Conservation (phyloP, 1,140 invertebrate species). For the Zaprionus capensis region DNA sequence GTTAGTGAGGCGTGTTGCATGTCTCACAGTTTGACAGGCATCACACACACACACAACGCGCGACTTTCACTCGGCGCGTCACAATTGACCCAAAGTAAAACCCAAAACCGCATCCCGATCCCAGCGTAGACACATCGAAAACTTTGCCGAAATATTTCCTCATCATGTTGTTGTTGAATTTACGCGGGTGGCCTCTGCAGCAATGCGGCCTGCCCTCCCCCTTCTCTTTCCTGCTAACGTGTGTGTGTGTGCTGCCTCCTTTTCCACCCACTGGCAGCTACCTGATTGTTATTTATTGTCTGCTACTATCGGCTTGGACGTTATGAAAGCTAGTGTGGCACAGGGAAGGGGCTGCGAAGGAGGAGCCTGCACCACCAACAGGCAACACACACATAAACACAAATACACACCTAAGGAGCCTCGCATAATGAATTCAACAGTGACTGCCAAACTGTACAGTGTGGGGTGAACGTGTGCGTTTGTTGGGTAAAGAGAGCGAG, state of each 20-base stretch:
- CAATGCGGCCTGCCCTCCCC: constrained; percentile 23
- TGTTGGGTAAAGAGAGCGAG: background rate
- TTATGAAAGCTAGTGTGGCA: constrained; percentile 30
- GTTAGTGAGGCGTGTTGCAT: constrained; percentile 74
- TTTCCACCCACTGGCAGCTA: constrained; percentile 41
- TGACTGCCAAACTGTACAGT: constrained; percentile 26
- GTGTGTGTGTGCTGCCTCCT: background rate
- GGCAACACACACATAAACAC: constrained; percentile 1
- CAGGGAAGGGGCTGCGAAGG: background rate
- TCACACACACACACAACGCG: background rate
- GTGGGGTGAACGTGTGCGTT: constrained; percentile 17
- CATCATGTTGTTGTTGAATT: constrained; percentile 14
- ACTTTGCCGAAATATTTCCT: constrained; percentile 49
- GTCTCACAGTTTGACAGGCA: constrained; percentile 50
- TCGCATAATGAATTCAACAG: constrained; percentile 33
- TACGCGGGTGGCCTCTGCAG: constrained; percentile 52
- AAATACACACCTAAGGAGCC: background rate
- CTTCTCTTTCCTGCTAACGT: background rate
- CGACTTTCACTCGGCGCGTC: constrained; percentile 34
- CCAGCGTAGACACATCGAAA: constrained; percentile 39
- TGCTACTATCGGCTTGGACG: constrained; percentile 27
- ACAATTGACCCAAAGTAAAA: constrained; percentile 5
- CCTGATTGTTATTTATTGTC: constrained; percentile 58
- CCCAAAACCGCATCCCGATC: background rate
- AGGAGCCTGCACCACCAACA: background rate